Evolutionary conservation across 2,888 invertebrate genomes (phyloP), one percentile per base, ranked within the genome.

Genomic region (Drosophila limbata): DNA sequence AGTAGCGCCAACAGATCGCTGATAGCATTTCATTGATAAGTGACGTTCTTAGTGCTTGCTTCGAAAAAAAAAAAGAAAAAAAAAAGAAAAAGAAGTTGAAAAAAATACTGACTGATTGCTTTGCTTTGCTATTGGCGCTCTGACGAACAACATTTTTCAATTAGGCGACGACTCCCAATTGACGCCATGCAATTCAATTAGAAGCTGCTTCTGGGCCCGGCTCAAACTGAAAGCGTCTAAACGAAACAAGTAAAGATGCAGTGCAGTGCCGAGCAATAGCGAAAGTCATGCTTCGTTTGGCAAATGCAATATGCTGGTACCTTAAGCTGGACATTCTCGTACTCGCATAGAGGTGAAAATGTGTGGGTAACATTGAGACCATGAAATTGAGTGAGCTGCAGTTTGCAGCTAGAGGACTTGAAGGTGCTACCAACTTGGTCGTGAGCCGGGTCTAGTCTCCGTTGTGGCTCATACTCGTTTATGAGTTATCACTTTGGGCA

Each of bases 341-440:
- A n/a, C n/a, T n/a, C n/a, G 21, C 19, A 9, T 44, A 35, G 21
- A 21, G 42, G 37, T 62, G 62, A 42, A n/a, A 55, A 33, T 55
- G 37, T 62, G 52, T 48, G 51, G 57, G 64, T 50, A 69, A 67
- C 69, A 74, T 81, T 80, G 86, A 86, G 75, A 86, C 70, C 87
- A 86, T 84, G 81, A 88, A 84, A 86, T 84, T 84, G 87, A 84
- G 87, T 86, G 87, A 84, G 69, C 76, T 86, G 81, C 77, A 70
- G 63, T 10, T 47, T 65, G 35, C 50, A 59, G 59, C 55, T 60
- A 39, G 65, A 72, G 45, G 61, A 68, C 73, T 78, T 77, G 60
- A 44, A 52, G 28, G 4, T 10, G 8, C 28, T 28, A 6, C 15
- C 50, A 37, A 48, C 17, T 13, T 63, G 57, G 53, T 42, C 52